phyloP scores from a whole-genome alignment of 2,888 invertebrate genomes.

The Alcis repandata region DNA sequence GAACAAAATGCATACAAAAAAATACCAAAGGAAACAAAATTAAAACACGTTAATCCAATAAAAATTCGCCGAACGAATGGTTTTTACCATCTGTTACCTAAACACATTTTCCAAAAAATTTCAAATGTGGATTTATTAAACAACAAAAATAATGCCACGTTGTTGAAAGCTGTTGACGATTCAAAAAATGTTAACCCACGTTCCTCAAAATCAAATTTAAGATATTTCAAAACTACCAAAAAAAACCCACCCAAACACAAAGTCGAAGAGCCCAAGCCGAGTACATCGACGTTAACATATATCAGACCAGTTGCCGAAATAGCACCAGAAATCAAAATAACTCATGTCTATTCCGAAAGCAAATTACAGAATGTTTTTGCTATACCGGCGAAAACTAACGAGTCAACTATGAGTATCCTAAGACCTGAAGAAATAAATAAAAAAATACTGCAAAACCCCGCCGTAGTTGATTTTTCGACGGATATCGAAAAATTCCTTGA shows the following conservation, averaged over 20 bases:
- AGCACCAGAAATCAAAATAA: constrained; percentile 65
- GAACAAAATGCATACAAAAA: constrained; percentile 8
- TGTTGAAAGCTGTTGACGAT: constrained; percentile 11
- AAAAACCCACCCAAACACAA: too few relatives aligned
- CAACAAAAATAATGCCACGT: background rate
- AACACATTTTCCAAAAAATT: constrained; percentile 50
- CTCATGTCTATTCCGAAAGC: constrained; percentile 52
- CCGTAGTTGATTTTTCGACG: constrained; percentile 41
- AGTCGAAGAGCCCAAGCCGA: background rate
- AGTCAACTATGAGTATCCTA: constrained; percentile 69
- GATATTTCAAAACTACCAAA: constrained; percentile 50
- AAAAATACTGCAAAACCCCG: constrained; percentile 50
- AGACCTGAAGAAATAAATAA: constrained; percentile 82
- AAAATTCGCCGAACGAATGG: constrained; percentile 72
- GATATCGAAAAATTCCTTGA: constrained; percentile 68
- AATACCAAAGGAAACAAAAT: constrained; percentile 21
- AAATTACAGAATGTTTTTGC: constrained; percentile 23
- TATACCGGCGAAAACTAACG: constrained; percentile 36
- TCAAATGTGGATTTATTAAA: background rate
- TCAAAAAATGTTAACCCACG: background rate
- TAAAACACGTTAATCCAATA: constrained; percentile 68
- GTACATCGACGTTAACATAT: background rate
- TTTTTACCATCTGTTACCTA: constrained; percentile 66
- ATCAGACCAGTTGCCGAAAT: constrained; percentile 53
- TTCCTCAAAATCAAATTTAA: background rate